Evolutionary conservation across 2,888 invertebrate genomes (phyloP).

Genomic region (Argynnis bischoffii): DNA sequence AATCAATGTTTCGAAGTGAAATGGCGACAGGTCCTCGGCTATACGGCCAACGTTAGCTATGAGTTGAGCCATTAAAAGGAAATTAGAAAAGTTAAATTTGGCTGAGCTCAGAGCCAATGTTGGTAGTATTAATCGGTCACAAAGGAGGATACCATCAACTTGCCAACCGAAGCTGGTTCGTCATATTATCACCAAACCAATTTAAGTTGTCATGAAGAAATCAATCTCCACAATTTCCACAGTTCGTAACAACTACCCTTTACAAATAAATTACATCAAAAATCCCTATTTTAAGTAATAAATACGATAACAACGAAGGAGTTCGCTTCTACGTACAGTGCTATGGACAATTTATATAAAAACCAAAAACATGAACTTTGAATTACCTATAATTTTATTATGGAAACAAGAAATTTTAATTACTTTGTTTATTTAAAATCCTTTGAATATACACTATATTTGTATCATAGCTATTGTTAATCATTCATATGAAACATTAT

Average conservation of each 20-base stretch:
- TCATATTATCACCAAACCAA: neutral
- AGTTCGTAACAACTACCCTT: constrained; percentile 58
- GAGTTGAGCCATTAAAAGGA: neutral
- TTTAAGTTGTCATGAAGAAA: constrained; percentile 8
- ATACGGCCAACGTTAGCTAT: constrained; percentile 5
- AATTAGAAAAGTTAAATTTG: constrained; percentile 1
- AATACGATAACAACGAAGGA: constrained; percentile 73
- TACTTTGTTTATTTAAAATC: neutral
- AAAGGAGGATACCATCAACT: neutral
- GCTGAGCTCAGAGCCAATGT: constrained; percentile 5
- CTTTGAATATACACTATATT: constrained; percentile 7
- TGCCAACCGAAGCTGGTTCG: neutral
- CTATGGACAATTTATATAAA: constrained; percentile 26
- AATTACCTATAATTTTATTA: neutral
- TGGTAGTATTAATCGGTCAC: constrained; percentile 1
- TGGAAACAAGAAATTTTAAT: constrained; percentile 4
- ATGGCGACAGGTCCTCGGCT: constrained; percentile 10
- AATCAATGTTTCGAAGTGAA: constrained; percentile 5
- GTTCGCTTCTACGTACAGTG: constrained; percentile 40
- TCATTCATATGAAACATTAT: constrained; percentile 14
- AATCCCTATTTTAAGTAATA: constrained; percentile 74
- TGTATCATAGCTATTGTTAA: neutral
- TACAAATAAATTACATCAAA: constrained; percentile 76
- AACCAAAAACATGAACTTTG: constrained; percentile 11
- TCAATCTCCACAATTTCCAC: constrained; percentile 48